Evolutionary conservation across 2,797 vertebrate genomes (phyloP), one percentile per base, ranked within the genome.

Genomic region (Spinus olivaceus): DNA sequence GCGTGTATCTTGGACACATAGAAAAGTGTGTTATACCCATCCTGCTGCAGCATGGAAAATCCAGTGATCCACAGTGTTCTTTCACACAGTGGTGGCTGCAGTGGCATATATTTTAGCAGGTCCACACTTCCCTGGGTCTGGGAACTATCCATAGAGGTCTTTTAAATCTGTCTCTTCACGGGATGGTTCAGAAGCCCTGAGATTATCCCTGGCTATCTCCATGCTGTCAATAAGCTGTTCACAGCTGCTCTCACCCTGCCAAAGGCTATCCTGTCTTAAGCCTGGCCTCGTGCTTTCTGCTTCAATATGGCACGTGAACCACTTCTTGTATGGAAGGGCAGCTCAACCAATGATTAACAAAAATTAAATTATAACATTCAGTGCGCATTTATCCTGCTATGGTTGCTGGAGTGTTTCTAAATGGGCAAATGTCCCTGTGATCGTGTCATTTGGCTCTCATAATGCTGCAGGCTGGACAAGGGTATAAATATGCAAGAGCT

Each of bases 401-500:
- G 42, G 89, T 57, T 92, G 53, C 88, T 86, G 65, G 69, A 88
- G 84, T 92, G 56, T 88, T 96, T 90, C 93, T 96, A 95, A 96
- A 91, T 74, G 90, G 91, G 94, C 67, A 96, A 70, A 90, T 15
- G 74, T 96, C 95, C 94, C 95, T 96, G 80, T 88, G 94, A 97
- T 97, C 9, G 0, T 92, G 88, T 95, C 83, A 94, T 97, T 96
- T 56, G 64, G 81, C 81, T 83, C 92, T 96, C 57, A 83, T 49
- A 93, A 60, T 54, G 84, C 89, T 35, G 54, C 90, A 95, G 92
- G 81, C 91, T 96, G 76, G 94, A 92, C 53, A 93, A 91, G 90
- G 83, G 67, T 94, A 95, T 96, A 96, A 97, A 98, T 97, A 97
- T 96, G 91, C 92, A 95, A 95, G 96, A 88, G 71, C 91, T 90